Conservation (phyloP, 2,113 vertebrate genomes). For the Crotalus tigris region DNA sequence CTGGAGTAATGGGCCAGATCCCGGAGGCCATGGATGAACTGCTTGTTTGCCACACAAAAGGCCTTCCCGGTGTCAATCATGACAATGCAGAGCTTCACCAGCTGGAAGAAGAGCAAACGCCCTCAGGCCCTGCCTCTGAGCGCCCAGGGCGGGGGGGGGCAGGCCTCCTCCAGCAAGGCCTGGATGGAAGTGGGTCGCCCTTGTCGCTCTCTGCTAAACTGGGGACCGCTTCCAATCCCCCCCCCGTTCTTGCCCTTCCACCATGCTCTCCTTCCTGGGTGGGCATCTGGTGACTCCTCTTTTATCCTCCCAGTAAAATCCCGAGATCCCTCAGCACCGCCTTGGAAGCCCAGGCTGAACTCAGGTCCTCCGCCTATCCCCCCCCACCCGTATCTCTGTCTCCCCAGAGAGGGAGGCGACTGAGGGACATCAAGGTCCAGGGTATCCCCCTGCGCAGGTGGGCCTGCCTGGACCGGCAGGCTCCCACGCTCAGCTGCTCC, state of each 20-base stretch:
- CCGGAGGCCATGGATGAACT: slow-evolving; percentile 92
- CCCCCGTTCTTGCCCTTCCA: background rate
- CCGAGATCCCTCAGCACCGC: background rate
- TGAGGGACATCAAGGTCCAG: background rate
- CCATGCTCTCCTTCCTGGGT: background rate
- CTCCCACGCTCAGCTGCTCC: background rate
- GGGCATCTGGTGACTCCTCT: background rate
- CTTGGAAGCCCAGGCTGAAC: background rate
- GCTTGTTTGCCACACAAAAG: slow-evolving; percentile 94
- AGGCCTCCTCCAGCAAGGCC: background rate
- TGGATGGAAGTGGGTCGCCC: background rate
- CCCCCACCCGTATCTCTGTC: background rate
- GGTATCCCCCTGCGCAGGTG: too few species aligned
- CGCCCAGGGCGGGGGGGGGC: background rate
- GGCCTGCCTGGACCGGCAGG: background rate
- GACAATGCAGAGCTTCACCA: slow-evolving; percentile 95
- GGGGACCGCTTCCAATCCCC: background rate
- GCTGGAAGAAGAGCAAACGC: slow-evolving; percentile 60
- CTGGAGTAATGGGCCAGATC: slow-evolving; percentile 93
- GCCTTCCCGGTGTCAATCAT: slow-evolving; percentile 99
- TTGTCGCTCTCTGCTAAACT: background rate
- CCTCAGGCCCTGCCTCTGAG: background rate
- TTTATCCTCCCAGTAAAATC: background rate
- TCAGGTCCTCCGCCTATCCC: background rate
- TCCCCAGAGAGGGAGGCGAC: background rate